Percentiles rank a stretch among this genome's conserved stretches.
Conservation (phyloP, 2,888 invertebrate genomes). For the Luffia ferchaultella region DNA sequence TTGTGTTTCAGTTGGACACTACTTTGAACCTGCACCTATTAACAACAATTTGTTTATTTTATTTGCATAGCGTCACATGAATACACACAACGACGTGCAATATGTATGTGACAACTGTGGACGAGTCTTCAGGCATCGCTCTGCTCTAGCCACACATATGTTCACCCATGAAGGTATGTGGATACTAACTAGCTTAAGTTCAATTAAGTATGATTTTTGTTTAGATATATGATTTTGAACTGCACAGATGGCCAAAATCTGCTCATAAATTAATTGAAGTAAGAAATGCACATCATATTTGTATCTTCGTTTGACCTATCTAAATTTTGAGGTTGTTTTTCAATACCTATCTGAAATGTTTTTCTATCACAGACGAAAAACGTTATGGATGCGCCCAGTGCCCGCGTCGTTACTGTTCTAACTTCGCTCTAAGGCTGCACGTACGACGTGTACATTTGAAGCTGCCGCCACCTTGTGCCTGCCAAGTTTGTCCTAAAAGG, state of each 20-base stretch:
- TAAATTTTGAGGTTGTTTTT: too few species aligned
- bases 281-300: too few species aligned
- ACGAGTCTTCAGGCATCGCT: constrained; percentile 32
- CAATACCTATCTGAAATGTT: too few species aligned
- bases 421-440: constrained; percentile 32
- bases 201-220: too few species aligned
- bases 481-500: constrained; percentile 41
- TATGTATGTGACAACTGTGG: constrained; percentile 41
- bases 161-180: constrained; percentile 39
- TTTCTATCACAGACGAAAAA: not conserved
- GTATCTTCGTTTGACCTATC: too few species aligned
- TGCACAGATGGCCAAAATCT: too few species aligned
- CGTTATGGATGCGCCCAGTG: constrained; percentile 30
- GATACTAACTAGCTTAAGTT: not conserved
- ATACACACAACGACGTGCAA: constrained; percentile 25
- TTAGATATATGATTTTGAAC: too few species aligned
- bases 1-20: too few species aligned
- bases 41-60: too few species aligned
- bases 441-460: constrained; percentile 28
- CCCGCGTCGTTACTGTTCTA: constrained; percentile 35
- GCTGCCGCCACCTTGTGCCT: constrained; percentile 43
- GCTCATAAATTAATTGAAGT: too few species aligned
- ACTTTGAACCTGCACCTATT: too few species aligned
- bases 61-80: constrained; percentile 33
- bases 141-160: constrained; percentile 34